phyloP scores from a whole-genome alignment of 2,888 invertebrate species.

The Ichneumoninae sp. region DNA sequence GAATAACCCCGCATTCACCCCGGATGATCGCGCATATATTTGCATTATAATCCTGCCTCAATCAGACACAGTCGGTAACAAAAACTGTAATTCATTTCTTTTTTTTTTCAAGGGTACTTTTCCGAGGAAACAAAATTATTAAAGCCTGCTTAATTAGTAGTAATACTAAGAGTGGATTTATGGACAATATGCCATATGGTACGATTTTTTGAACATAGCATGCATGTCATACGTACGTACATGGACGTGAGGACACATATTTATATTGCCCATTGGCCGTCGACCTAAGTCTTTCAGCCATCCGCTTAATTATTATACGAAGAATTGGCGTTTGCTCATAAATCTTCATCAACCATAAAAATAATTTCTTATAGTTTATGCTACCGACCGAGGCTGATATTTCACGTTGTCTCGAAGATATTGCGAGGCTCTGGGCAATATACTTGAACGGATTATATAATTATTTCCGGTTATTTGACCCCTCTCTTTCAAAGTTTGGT shows the following conservation, averaged over 20 bases:
- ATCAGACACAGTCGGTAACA: not conserved
- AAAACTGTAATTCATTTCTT: not conserved
- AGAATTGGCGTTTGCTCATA: not conserved
- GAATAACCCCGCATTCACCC: not conserved
- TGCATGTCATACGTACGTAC: too few species aligned
- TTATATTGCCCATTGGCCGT: too few species aligned
- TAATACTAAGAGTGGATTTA: too few species aligned
- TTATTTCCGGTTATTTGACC: conserved; percentile 1
- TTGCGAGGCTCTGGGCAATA: not conserved
- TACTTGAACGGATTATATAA: not conserved
- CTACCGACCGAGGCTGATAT: not conserved
- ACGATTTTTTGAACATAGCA: too few species aligned
- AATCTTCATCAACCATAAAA: not conserved
- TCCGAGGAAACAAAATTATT: too few species aligned
- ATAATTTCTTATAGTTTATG: not conserved
- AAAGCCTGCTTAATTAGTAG: too few species aligned
- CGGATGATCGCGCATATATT: not conserved
- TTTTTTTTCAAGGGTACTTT: not conserved
- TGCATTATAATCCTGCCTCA: not conserved
- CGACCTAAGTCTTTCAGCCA: too few species aligned
- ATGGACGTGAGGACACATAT: too few species aligned
- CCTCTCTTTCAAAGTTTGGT: not conserved
- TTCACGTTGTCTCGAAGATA: not conserved
- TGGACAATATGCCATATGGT: too few species aligned
- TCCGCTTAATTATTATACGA: not conserved